These are phyloP conservation scores for Aleiodes sp. DNA, from an alignment of 1,140 invertebrate genomes.

Conservation along the genomic window DNA sequence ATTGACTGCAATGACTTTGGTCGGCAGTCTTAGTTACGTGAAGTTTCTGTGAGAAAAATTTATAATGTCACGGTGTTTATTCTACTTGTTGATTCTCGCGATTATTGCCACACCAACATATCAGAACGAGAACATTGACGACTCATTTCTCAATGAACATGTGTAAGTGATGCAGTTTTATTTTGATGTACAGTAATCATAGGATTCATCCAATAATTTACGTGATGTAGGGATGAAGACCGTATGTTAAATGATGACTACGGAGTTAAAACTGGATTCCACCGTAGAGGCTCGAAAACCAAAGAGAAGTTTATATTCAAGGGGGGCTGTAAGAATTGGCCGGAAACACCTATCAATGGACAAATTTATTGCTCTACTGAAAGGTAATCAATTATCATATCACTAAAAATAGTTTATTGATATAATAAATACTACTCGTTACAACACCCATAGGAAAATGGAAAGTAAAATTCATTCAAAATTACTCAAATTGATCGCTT, in stretches of 20 bases:
- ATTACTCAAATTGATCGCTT: no score
- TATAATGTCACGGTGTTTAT: background rate
- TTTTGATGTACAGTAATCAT: no score
- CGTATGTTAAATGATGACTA: background rate
- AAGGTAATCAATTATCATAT: constrained; percentile 41
- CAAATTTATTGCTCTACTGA: constrained; percentile 59
- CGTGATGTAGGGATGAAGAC: no score
- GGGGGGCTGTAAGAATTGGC: constrained; percentile 48
- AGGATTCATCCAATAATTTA: no score
- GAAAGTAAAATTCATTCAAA: no score
- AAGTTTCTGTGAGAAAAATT: background rate
- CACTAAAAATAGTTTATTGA: background rate
- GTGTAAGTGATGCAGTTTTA: no score
- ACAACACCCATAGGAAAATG: no score
- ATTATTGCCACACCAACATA: background rate
- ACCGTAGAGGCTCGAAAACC: background rate
- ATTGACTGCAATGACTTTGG: background rate
- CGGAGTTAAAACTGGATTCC: background rate
- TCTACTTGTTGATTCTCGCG: background rate
- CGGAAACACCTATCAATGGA: constrained; percentile 59
- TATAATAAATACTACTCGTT: no score
- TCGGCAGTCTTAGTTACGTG: background rate
- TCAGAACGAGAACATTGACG: no score
- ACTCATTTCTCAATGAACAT: no score
- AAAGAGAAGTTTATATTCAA: background rate